Base-by-base conservation (phyloP, 2,888 invertebrate species). In the Chromoteleia sp. region DNA sequence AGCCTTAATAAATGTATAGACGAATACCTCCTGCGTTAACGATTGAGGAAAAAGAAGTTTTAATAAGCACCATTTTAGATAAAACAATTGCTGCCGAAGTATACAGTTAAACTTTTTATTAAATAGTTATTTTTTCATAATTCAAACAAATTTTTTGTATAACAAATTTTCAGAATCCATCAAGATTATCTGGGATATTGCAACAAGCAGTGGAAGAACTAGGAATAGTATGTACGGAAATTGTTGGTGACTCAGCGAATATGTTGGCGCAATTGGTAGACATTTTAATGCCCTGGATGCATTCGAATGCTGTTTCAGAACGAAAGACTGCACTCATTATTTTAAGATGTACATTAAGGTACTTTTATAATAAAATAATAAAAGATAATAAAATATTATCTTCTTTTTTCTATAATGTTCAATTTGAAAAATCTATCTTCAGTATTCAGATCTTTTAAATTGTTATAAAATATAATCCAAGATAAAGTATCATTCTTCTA, bases 251-350 rank as follows among this genome's bases (percentile, higher is more conserved):
- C 79, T 90, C 89, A 4, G 86, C 90, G 0, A 88, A 90, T 36
- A 88, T 86, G 6, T 71, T 90, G 0, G 89, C 90, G 8, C 86
- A 88, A 12, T 81, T 90, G 10, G 85, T 90, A 10, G 90, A 90
- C 4, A 89, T 89, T 77, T 83, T 90, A 6, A 63, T 88, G 41
- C 89, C 91, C 0, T 90, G 91, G 90, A 89, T 91, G 89, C 89
- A 90, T 63, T 89, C 90, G 0, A 89, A 88, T 45, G 87, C 86
- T 1, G 71, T 70, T 5, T 65, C 84, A 0, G 89, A 90, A 52
- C 85, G 90, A 29, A 85, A 85, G 73, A 88, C 85, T 7, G 87
- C 90, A 0, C 74, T 91, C 4, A 63, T 86, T 1, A 87, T 90
- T 6, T 83, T 91, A 12, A 82, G 88, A 10, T 84, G 85, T 0